Evolutionary conservation across 2,113 vertebrate species (phyloP), one percentile per base, ranked within the genome.

Genomic region (Micromys minutus): DNA sequence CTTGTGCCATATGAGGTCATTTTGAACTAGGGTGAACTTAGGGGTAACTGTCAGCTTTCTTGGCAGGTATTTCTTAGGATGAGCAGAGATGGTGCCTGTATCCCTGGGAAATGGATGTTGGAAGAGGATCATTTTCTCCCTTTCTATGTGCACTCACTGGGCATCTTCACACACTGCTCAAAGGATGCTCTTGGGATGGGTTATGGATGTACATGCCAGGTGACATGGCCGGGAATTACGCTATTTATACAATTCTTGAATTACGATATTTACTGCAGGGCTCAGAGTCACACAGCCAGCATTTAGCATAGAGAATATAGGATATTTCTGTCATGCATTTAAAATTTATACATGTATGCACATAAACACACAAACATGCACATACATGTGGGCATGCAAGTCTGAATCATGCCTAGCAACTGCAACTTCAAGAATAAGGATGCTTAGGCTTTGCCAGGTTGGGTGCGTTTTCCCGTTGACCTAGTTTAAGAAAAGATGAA

Each of bases 401-500:
- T 50, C 96, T 15, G 7, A 22, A 39, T 15, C 24, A 12, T 0
- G 15, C 71, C 65, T 36, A 59, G 10, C 15, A 61, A 8, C 36
- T 34, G 52, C 0, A 6, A 74, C 93, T 87, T 69, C n/a, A 31
- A 59, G 89, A 45, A n/a, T 31, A 61, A 94, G 39, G 87, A 45
- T 21, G 5, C 36, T 57, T 85, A 59, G 3, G 17, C 45, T 26
- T 7, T 34, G 11, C 72, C 93, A 67, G 36, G 94, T 94, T 89
- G 52, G 93, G 93, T 29, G 69, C 88, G 39, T 39, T 63, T 93
- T 97, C 72, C 47, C 3, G 92, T 69, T 96, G 98, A 98, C 98
- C 98, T 97, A 96, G 95, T 97, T 98, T 95, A 86, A 93, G 95
- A 90, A 93, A 95, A 97, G 95, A 95, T 0, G 95, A 98, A 96